These are phyloP conservation scores for Campopleginae sp. DNA, from an alignment of 2,888 invertebrate species.

Conservation along the genomic window DNA sequence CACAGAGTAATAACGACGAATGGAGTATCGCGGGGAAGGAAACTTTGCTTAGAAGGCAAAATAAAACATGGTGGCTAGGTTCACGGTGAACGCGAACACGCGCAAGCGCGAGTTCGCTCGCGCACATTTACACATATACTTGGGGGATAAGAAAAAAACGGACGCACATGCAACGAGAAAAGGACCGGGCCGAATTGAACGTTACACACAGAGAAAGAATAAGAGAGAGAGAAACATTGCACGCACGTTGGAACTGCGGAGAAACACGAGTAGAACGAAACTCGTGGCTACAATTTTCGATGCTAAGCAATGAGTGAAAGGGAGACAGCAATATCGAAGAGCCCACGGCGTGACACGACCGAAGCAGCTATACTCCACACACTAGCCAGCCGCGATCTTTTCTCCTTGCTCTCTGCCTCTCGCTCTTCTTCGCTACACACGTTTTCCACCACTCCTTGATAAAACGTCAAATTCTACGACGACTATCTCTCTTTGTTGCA, in stretches of 20 bases:
- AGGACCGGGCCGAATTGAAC: conserved; percentile 16
- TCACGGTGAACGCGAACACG: conserved; percentile 72
- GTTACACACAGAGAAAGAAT: conserved; percentile 33
- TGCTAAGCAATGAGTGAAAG: conserved; percentile 9
- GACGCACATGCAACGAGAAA: conserved; percentile 27
- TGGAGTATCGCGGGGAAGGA: conserved; percentile 42
- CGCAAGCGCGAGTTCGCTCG: conserved; percentile 66
- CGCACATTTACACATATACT: conserved; percentile 11
- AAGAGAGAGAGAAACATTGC: conserved; percentile 28
- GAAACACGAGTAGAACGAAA: conserved; percentile 45
- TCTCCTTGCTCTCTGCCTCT: conserved; percentile 25
- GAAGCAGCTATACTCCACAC: conserved; percentile 32
- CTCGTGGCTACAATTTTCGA: conserved; percentile 46
- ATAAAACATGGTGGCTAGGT: conserved; percentile 79
- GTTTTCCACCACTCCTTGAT: conserved; percentile 22
- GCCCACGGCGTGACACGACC: conserved; percentile 63
- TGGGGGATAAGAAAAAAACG: conserved; percentile 56
- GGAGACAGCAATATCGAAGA: conserved; percentile 34
- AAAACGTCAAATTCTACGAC: conserved; percentile 32
- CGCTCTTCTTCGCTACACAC: conserved; percentile 29
- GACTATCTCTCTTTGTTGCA: not conserved
- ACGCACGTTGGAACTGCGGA: conserved; percentile 57
- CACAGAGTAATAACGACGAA: conserved; percentile 5
- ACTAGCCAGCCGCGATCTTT: conserved; percentile 48
- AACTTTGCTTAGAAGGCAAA: conserved; percentile 74